Conservation (phyloP, 2,113 vertebrate genomes). For the Montifringilla adamsi region DNA sequence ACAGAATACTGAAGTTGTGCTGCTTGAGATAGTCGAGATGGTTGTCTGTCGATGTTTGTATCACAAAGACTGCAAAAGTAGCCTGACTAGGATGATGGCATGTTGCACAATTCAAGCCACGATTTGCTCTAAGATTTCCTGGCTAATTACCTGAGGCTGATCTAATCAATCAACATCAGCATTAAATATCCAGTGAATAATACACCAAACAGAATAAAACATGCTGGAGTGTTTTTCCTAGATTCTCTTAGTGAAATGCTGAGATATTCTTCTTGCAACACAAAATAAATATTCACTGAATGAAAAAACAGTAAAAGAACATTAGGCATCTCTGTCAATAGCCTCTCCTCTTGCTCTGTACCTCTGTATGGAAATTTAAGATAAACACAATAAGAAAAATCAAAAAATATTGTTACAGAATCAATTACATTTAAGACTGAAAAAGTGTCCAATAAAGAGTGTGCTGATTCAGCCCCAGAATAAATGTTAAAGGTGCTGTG, state of each 20-base stretch:
- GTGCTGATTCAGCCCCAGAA: constrained; percentile 32
- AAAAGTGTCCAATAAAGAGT: constrained; percentile 27
- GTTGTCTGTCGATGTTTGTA: constrained; percentile 27
- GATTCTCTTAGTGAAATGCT: neutral
- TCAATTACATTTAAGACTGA: constrained; percentile 48
- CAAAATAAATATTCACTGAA: neutral
- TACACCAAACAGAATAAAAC: neutral
- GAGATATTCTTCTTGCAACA: neutral
- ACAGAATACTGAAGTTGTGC: constrained; percentile 26
- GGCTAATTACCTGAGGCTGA: constrained; percentile 27
- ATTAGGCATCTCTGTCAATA: neutral
- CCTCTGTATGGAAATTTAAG: neutral
- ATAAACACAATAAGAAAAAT: constrained; percentile 9
- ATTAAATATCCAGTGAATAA: neutral
- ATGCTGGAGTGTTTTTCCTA: neutral
- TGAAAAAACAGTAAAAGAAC: neutral
- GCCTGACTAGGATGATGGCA: neutral
- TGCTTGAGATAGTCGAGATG: neutral
- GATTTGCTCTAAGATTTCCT: constrained; percentile 28
- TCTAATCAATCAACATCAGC: constrained; percentile 20
- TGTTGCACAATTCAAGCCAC: neutral
- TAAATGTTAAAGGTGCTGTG: constrained; percentile 49
- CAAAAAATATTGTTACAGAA: neutral
- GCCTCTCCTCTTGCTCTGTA: neutral
- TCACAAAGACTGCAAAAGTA: constrained; percentile 34